Percentiles rank a stretch among this genome's conserved stretches.
Evolutionary conservation across 2,797 vertebrate genomes (phyloP).

Genomic region (Falco biarmicus): DNA sequence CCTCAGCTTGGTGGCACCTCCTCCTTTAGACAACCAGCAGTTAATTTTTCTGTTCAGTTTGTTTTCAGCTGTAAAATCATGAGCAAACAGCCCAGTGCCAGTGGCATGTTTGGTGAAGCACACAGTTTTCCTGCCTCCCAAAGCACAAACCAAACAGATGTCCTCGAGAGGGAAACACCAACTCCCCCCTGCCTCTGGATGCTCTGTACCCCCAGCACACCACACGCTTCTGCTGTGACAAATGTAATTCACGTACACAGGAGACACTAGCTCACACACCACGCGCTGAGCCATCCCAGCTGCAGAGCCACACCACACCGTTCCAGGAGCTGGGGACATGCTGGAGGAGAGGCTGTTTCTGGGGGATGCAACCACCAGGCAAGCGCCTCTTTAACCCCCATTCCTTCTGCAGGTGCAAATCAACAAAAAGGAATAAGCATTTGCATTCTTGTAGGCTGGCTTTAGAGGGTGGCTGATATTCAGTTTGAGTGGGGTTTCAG

Average conservation of each 20-base stretch:
- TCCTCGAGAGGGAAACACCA: background rate
- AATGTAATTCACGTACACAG: background rate
- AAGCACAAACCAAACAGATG: background rate
- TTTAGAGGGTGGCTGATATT: background rate
- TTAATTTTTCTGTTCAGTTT: background rate
- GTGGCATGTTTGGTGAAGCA: accelerated
- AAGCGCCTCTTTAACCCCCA: accelerated
- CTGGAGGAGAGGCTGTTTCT: background rate
- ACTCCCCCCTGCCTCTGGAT: background rate
- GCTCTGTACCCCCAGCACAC: background rate
- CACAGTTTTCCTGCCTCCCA: background rate
- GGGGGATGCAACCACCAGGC: background rate
- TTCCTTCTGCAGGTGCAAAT: background rate
- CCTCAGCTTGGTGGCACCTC: background rate
- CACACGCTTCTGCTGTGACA: background rate
- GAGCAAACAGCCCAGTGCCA: background rate
- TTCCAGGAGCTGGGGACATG: background rate
- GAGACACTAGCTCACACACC: background rate
- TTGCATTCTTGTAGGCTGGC: background rate
- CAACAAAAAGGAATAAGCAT: background rate
- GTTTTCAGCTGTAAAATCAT: background rate
- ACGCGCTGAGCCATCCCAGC: accelerated
- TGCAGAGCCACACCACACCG: background rate
- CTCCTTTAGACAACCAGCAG: background rate
- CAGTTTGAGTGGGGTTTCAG: background rate